A percentile compares a stretch with the other conserved stretches of the same genome.
Conservation (phyloP, 2,113 vertebrate genomes). For the Hyperoodon ampullatus region DNA sequence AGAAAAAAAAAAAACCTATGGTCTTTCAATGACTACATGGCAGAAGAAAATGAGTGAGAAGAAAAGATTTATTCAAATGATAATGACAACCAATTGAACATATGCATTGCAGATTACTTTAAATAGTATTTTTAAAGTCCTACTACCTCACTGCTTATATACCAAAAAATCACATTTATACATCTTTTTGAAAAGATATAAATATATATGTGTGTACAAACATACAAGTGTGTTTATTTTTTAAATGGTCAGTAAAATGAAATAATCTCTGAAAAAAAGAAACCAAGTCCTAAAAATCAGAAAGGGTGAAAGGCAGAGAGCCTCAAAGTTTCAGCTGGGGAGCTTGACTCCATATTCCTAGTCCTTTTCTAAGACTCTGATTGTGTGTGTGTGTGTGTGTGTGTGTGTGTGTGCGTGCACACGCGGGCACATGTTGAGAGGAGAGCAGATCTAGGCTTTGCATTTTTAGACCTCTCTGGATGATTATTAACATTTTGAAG, state of each 20-base stretch:
- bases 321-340: neutral
- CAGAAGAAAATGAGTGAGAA: neutral
- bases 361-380: neutral
- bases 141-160: neutral
- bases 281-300: neutral
- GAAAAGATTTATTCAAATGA: neutral
- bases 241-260: neutral
- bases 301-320: neutral
- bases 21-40: neutral
- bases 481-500: neutral
- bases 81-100: neutral
- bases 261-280: neutral
- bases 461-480: neutral
- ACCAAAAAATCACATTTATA: neutral
- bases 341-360: neutral
- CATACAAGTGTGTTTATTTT: too few relatives aligned
- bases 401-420: too few relatives aligned
- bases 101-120: accelerated
- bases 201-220: neutral
- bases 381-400: too few relatives aligned
- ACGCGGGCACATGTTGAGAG: accelerated
- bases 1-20: neutral
- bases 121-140: neutral
- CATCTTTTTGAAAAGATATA: neutral
- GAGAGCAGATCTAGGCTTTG: neutral